Percentiles rank a stretch among this genome's conserved stretches.
Evolutionary conservation across 1,140 invertebrate species (phyloP).

Genomic region (Drosophila sechellia): DNA sequence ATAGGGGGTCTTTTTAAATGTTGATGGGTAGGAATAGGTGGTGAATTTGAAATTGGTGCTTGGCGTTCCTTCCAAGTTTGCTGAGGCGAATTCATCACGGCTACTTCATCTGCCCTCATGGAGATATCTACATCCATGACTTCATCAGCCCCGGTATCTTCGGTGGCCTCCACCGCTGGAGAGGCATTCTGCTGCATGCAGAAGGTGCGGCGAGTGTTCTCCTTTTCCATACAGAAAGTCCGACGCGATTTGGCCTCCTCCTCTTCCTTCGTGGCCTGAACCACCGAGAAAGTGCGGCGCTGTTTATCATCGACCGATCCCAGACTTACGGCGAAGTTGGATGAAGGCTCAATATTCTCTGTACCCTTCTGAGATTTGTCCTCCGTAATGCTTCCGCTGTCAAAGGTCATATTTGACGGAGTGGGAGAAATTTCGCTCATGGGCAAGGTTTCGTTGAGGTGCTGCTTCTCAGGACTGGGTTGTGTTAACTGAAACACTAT

Average conservation of each 20-base stretch:
- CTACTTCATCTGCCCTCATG: constrained; percentile 7
- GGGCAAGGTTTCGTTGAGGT: constrained; percentile 23
- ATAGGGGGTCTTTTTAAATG: constrained; percentile 41
- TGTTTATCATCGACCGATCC: not conserved
- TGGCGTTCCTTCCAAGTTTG: not conserved
- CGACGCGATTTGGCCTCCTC: not conserved
- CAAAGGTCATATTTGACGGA: constrained; percentile 45
- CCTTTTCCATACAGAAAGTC: constrained; percentile 12
- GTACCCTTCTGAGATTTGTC: not conserved
- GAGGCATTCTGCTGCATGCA: constrained; percentile 21
- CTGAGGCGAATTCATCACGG: not conserved
- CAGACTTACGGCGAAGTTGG: constrained; percentile 34
- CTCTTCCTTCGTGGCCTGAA: not conserved
- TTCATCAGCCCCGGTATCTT: constrained; percentile 25
- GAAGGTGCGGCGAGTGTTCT: constrained; percentile 42
- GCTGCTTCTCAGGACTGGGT: constrained; percentile 41
- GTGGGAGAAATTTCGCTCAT: constrained; percentile 14
- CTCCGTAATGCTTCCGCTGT: constrained; percentile 11
- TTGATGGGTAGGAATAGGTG: constrained; percentile 47
- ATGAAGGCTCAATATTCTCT: constrained; percentile 1
- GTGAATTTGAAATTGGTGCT: not conserved
- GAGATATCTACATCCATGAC: constrained; percentile 70
- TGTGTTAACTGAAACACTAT: constrained; percentile 45
- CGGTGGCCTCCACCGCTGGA: constrained; percentile 56
- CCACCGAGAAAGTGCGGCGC: constrained; percentile 44